phyloP scores from a whole-genome alignment of 2,888 invertebrate species.

The Dorcus parallelipipedus region DNA sequence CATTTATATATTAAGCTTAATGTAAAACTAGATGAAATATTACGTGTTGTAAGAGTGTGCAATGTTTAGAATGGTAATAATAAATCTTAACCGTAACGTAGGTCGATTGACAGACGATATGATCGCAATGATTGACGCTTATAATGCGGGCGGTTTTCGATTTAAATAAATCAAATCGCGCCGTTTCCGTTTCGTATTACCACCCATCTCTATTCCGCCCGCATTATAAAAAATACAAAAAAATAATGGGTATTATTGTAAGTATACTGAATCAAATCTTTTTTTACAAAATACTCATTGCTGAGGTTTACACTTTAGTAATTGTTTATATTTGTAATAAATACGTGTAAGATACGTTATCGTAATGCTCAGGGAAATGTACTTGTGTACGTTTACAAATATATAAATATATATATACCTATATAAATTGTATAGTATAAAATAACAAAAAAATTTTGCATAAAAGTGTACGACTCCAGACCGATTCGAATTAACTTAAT shows the following conservation, averaged over 20 bases:
- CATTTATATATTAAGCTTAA: conserved; percentile 17
- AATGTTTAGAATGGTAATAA: conserved; percentile 10
- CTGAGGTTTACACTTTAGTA: not conserved
- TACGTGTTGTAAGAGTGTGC: conserved; percentile 15
- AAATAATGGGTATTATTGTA: not conserved
- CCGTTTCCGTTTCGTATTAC: not conserved
- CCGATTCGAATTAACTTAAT: too few relatives aligned
- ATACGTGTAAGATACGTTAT: conserved; percentile 10
- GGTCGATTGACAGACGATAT: not conserved
- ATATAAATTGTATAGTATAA: conserved; percentile 3
- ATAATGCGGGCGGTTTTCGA: not conserved
- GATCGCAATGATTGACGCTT: not conserved
- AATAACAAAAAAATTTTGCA: not conserved
- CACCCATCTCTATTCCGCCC: not conserved
- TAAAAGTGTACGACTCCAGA: too few relatives aligned
- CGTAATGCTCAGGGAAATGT: conserved; percentile 5
- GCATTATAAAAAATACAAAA: not conserved
- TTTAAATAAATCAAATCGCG: too few relatives aligned
- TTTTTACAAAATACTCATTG: conserved; percentile 1
- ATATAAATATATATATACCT: not conserved
- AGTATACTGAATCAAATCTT: not conserved
- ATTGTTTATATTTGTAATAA: not conserved
- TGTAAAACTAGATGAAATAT: conserved; percentile 3
- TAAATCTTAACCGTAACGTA: not conserved
- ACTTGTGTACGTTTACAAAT: conserved; percentile 1